phyloP scores from a whole-genome alignment of 64 coral and sea anemone genomes.

The Catalaphyllia jardinei region DNA sequence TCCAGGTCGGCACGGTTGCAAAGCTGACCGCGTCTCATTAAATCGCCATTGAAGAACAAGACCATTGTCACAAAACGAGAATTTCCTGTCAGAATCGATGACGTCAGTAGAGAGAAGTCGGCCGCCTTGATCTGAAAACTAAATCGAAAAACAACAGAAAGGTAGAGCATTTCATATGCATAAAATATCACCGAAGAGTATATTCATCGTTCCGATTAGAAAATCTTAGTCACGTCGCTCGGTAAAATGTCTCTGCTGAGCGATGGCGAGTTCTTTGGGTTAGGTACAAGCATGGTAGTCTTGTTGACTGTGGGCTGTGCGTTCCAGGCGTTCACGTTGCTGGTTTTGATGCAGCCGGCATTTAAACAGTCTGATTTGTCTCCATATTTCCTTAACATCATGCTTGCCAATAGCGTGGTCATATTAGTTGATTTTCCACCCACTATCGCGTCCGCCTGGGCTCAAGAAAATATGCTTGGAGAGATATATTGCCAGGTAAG shows the following conservation, averaged over 20 bases:
- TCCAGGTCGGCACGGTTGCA: no score
- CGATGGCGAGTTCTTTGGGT: not conserved
- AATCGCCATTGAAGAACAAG: no score
- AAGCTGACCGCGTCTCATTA: no score
- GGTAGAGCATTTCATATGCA: not conserved
- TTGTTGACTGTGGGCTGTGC: not conserved
- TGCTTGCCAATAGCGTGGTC: slow-evolving; percentile 1
- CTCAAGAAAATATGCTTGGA: not conserved
- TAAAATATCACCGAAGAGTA: no score
- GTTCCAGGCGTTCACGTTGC: not conserved
- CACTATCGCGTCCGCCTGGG: not conserved
- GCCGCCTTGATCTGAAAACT: not conserved
- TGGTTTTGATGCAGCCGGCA: not conserved
- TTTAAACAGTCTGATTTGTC: slow-evolving; percentile 13
- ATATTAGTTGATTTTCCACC: not conserved
- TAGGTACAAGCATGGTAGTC: not conserved
- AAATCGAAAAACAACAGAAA: not conserved
- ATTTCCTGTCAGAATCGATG: not conserved
- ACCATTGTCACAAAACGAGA: not conserved
- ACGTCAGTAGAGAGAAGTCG: not conserved
- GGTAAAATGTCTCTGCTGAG: slow-evolving; percentile 1
- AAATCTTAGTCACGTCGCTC: no score
- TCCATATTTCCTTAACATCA: slow-evolving; percentile 11
- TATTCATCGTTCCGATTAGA: not conserved
- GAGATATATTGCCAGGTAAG: slow-evolving; percentile 17